Conservation (phyloP, 2,888 invertebrate genomes). For the Theodoxus fluviatilis region DNA sequence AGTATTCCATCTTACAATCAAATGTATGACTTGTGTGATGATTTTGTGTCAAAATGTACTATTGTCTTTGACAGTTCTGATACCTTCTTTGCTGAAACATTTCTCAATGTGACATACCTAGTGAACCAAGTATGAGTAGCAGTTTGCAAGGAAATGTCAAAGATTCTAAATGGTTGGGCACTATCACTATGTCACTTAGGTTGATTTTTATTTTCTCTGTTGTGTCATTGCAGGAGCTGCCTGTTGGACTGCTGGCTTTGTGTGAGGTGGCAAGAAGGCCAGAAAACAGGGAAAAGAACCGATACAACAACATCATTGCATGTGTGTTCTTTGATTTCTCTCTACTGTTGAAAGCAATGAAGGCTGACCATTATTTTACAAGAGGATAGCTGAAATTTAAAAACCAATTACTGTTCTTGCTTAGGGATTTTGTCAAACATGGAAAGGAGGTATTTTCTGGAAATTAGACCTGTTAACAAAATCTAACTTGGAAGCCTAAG, state of each 20-base stretch:
- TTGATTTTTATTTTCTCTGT: background rate
- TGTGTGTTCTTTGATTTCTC: slow-evolving; percentile 59
- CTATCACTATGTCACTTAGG: background rate
- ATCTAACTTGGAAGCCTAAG: no score
- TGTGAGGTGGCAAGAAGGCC: slow-evolving; percentile 57
- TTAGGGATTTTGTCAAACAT: no score
- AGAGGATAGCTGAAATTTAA: no score
- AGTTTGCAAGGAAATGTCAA: background rate
- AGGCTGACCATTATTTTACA: no score
- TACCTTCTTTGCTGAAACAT: no score
- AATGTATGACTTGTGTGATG: no score
- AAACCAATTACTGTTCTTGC: no score
- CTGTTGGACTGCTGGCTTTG: slow-evolving; percentile 53
- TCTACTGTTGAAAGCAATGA: no score
- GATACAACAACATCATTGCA: slow-evolving; percentile 64
- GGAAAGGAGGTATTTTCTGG: no score
- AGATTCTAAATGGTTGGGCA: background rate
- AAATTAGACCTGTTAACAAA: no score
- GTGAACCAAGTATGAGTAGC: no score
- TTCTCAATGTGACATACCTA: no score
- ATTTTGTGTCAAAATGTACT: background rate
- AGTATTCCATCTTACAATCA: background rate
- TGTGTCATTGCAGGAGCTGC: slow-evolving; percentile 51
- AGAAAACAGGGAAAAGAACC: slow-evolving; percentile 62
- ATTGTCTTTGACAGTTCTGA: background rate